Conservation (phyloP, 2,888 invertebrate species). For the Napeogenes sylphis region DNA sequence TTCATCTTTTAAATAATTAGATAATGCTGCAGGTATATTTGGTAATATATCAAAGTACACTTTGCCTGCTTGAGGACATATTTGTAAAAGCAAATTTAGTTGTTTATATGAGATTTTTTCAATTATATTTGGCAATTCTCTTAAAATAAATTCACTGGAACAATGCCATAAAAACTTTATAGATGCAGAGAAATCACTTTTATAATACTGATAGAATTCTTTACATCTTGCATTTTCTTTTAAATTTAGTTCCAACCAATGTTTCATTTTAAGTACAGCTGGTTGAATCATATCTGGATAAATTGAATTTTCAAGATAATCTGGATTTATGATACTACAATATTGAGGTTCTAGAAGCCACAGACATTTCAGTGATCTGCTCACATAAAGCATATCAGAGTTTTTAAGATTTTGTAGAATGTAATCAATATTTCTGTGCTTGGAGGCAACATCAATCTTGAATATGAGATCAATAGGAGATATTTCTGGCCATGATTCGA, state of each 20-base stretch:
- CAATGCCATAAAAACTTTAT: constrained; percentile 49
- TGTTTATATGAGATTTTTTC: constrained; percentile 43
- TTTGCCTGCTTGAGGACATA: constrained; percentile 41
- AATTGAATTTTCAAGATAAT: constrained; percentile 47
- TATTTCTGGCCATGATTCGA: constrained; percentile 39
- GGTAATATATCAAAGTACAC: constrained; percentile 46
- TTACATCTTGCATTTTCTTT: constrained; percentile 43
- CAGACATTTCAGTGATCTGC: constrained; percentile 49
- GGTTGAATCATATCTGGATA: constrained; percentile 53
- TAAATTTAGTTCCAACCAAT: constrained; percentile 45
- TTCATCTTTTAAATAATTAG: constrained; percentile 35
- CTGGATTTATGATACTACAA: constrained; percentile 47
- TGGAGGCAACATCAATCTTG: constrained; percentile 56
- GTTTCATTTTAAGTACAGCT: constrained; percentile 52
- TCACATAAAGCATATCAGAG: constrained; percentile 57
- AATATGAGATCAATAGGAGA: constrained; percentile 50
- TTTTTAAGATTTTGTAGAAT: constrained; percentile 50
- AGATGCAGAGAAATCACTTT: constrained; percentile 39
- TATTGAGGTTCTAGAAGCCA: constrained; percentile 50
- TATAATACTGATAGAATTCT: constrained; percentile 52
- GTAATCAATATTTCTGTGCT: constrained; percentile 45
- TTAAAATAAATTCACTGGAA: constrained; percentile 40
- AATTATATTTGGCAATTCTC: constrained; percentile 40
- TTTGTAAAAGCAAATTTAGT: constrained; percentile 50
- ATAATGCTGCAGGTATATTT: constrained; percentile 33